phyloP scores from a whole-genome alignment of 1,140 invertebrate species.

The Papilio polyxenes region DNA sequence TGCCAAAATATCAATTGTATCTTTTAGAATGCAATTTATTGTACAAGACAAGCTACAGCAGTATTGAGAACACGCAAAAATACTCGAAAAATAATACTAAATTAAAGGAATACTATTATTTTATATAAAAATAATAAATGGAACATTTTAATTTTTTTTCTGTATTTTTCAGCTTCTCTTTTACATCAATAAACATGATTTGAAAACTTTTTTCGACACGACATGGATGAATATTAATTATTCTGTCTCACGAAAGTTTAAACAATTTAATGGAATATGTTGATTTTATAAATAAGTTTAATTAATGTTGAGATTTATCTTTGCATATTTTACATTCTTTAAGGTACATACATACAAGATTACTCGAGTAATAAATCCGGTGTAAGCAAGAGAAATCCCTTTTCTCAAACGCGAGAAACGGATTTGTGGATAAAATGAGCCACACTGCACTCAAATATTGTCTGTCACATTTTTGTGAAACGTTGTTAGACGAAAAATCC shows the following conservation, averaged over 20 bases:
- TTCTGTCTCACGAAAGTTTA: too few relatives aligned
- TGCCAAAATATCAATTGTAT: conserved; percentile 29
- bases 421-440: conserved; percentile 1
- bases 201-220: too few relatives aligned
- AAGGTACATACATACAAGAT: neutral
- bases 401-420: neutral
- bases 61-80: neutral
- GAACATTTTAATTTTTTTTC: too few relatives aligned
- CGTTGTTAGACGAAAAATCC: neutral
- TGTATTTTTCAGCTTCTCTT: too few relatives aligned
- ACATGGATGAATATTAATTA: too few relatives aligned
- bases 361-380: neutral
- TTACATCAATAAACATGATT: too few relatives aligned
- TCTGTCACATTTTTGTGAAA: neutral
- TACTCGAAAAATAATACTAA: neutral
- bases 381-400: conserved; percentile 10
- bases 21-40: conserved; percentile 22
- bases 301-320: too few relatives aligned
- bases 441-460: neutral
- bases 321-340: too few relatives aligned
- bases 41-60: neutral
- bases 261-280: too few relatives aligned
- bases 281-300: too few relatives aligned
- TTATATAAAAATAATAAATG: too few relatives aligned
- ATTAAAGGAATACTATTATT: neutral